These are phyloP conservation scores for Charina bottae DNA, from an alignment of 2,113 vertebrate species.

Conservation along the genomic window DNA sequence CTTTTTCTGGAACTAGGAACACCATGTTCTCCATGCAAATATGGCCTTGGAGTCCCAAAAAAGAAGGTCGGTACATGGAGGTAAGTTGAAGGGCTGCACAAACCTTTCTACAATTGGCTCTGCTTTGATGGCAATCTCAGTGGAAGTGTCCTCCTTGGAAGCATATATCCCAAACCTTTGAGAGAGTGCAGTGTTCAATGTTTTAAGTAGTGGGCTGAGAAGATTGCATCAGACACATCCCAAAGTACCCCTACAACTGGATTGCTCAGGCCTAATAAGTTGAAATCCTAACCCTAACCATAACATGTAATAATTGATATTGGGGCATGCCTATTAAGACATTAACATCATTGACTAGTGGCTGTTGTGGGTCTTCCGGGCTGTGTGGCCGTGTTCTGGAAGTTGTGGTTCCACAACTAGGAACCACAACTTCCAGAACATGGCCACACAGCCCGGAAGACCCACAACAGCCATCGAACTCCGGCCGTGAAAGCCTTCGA, in stretches of 20 bases:
- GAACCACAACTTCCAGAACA: too few species aligned
- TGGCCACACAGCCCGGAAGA: too few species aligned
- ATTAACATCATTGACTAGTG: not conserved
- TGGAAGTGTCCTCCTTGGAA: not conserved
- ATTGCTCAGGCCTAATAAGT: not conserved
- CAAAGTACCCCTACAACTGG: not conserved
- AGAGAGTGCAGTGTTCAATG: not conserved
- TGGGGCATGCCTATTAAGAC: not conserved
- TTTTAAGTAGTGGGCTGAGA: not conserved
- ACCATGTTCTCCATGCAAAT: not conserved
- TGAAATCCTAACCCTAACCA: not conserved
- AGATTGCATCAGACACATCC: not conserved
- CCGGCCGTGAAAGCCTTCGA: too few species aligned
- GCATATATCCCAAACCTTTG: not conserved
- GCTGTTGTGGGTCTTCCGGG: too few species aligned
- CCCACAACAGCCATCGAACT: too few species aligned
- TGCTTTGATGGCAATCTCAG: not conserved
- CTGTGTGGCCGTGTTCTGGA: too few species aligned
- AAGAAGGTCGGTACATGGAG: not conserved
- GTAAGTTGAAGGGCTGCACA: not conserved
- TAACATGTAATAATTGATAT: not conserved
- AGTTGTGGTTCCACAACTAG: too few species aligned
- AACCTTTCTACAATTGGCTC: not conserved
- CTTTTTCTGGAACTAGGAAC: not conserved
- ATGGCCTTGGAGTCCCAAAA: not conserved